phyloP scores from a whole-genome alignment of 2,113 vertebrate species.

The Fregetta grallaria region DNA sequence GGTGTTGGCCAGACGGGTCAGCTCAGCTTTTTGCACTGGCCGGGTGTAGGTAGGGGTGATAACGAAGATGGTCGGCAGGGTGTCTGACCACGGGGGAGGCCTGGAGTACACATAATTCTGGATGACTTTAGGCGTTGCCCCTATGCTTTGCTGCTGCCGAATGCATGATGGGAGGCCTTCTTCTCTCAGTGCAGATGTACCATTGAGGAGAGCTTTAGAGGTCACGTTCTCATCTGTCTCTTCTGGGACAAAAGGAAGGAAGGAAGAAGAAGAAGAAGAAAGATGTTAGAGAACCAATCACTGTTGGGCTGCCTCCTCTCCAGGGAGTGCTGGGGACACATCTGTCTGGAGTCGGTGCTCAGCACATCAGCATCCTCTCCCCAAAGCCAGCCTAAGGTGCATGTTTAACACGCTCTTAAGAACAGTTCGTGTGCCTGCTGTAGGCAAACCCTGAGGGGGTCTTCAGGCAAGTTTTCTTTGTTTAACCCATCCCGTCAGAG shows the following conservation, averaged over 20 bases:
- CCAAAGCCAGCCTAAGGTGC: background rate
- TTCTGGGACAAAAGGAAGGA: conserved; percentile 37
- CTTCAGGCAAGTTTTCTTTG: background rate
- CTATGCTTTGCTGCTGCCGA: conserved; percentile 48
- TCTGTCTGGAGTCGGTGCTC: background rate
- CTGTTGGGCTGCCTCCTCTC: background rate
- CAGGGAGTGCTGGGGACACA: background rate
- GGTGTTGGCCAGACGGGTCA: conserved; percentile 90
- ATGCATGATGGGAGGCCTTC: conserved; percentile 59
- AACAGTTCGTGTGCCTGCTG: background rate
- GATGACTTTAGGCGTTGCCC: conserved; percentile 40
- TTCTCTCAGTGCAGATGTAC: conserved; percentile 57
- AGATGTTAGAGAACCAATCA: background rate
- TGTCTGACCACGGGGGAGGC: conserved; percentile 80
- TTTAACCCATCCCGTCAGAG: background rate
- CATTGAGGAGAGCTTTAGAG: conserved; percentile 58
- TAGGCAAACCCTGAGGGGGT: background rate
- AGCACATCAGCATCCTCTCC: background rate
- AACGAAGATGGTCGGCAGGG: conserved; percentile 80
- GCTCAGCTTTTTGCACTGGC: conserved; percentile 92
- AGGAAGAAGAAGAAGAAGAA: background rate
- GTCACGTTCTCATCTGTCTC: conserved; percentile 73
- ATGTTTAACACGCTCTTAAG: background rate
- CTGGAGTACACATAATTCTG: conserved; percentile 76
- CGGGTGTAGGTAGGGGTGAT: conserved; percentile 88